phyloP scores from a whole-genome alignment of 2,888 invertebrate species.

The Polyommatus iphigenia region DNA sequence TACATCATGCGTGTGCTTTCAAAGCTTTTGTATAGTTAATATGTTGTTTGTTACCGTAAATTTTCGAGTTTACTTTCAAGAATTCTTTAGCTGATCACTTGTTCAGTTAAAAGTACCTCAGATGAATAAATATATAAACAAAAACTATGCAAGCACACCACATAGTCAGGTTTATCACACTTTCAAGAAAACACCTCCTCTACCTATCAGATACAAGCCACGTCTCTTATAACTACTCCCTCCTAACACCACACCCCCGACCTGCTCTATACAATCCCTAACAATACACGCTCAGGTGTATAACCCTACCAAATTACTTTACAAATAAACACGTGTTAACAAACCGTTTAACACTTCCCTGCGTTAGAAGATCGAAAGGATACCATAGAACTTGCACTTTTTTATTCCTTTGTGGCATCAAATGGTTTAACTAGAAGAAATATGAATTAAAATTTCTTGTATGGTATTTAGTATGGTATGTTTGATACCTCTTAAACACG shows the following conservation, averaged over 20 bases:
- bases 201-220: constrained; percentile 25
- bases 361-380: neutral
- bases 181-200: constrained; percentile 12
- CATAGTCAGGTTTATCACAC: neutral
- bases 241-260: neutral
- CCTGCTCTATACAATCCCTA: constrained; percentile 8
- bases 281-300: constrained; percentile 17
- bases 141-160: neutral
- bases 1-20: neutral
- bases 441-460: no score
- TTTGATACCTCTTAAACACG: no score
- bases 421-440: no score
- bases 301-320: constrained; percentile 16
- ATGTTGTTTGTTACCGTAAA: no score
- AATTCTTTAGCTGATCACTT: neutral
- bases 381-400: neutral
- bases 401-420: neutral
- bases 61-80: neutral
- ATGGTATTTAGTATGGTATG: no score
- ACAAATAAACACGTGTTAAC: constrained; percentile 25
- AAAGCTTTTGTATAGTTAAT: neutral
- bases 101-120: neutral
- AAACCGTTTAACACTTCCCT: neutral
- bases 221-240: constrained; percentile 3
- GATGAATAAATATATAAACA: neutral